Percentiles rank a stretch among this genome's conserved stretches.
phyloP scores from a whole-genome alignment of 2,797 vertebrate species.

The Hipposideros larvatus region DNA sequence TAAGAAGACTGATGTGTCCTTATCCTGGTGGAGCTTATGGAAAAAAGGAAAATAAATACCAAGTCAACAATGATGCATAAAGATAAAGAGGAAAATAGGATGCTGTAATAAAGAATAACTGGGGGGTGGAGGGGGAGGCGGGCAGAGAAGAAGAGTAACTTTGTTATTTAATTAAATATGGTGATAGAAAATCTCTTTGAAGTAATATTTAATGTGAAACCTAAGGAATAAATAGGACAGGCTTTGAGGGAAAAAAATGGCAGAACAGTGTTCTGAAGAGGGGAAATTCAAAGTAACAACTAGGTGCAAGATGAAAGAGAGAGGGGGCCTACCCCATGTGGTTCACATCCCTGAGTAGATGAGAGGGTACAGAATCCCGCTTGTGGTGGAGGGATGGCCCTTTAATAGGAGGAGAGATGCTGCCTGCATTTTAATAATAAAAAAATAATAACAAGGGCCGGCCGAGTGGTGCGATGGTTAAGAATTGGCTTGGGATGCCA shows the following conservation, averaged over 20 bases:
- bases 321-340: fast-evolving
- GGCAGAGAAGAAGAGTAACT: not conserved
- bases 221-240: not conserved
- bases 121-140: fast-evolving
- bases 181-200: not conserved
- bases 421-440: not conserved
- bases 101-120: not conserved
- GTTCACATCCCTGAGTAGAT: not conserved
- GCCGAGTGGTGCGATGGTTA: no score
- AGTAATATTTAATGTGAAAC: slow-evolving; percentile 1
- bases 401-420: not conserved
- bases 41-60: not conserved
- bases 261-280: not conserved
- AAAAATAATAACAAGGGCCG: not conserved
- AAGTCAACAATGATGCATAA: not conserved
- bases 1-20: not conserved
- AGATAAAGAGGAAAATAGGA: not conserved
- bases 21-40: not conserved
- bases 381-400: not conserved
- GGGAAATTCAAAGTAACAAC: not conserved
- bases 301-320: not conserved
- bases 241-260: not conserved
- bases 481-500: no score
- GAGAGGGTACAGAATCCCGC: not conserved
- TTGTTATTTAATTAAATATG: not conserved